Evolutionary conservation across 2,888 invertebrate genomes (phyloP).

Genomic region (Trachelus tabidus): DNA sequence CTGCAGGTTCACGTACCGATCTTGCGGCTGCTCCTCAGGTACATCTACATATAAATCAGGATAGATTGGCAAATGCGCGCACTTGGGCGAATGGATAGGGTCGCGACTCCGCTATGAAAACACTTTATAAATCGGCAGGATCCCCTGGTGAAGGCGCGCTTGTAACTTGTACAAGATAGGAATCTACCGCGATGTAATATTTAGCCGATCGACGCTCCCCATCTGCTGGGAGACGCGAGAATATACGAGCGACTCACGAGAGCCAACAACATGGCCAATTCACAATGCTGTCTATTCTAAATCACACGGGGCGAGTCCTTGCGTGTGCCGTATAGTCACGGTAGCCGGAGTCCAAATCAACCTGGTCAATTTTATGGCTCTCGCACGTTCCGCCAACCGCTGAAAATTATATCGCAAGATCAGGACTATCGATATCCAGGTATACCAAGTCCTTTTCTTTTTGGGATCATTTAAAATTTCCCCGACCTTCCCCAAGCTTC

Average conservation of each 20-base stretch:
- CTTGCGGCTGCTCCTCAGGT: neutral
- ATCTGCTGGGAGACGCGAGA: conserved; percentile 44
- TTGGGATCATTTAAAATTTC: neutral
- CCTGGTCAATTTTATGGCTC: conserved; percentile 21
- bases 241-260: conserved; percentile 28
- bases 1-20: neutral
- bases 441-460: neutral
- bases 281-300: neutral
- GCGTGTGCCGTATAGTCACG: conserved; percentile 38
- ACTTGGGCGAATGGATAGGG: neutral
- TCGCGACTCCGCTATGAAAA: conserved; percentile 9
- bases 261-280: conserved; percentile 3
- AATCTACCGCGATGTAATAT: conserved; percentile 51
- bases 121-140: conserved; percentile 23
- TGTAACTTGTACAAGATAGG: conserved; percentile 38
- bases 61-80: conserved; percentile 13
- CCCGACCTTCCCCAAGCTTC: neutral
- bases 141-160: conserved; percentile 23
- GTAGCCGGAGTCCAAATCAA: conserved; percentile 22
- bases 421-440: neutral
- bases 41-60: neutral
- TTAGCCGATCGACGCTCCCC: conserved; percentile 51
- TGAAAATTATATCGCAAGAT: neutral
- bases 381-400: conserved; percentile 10
- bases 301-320: conserved; percentile 22